Base-by-base conservation (phyloP, 2,888 invertebrate genomes). In the Amphipyra tragopoginis region DNA sequence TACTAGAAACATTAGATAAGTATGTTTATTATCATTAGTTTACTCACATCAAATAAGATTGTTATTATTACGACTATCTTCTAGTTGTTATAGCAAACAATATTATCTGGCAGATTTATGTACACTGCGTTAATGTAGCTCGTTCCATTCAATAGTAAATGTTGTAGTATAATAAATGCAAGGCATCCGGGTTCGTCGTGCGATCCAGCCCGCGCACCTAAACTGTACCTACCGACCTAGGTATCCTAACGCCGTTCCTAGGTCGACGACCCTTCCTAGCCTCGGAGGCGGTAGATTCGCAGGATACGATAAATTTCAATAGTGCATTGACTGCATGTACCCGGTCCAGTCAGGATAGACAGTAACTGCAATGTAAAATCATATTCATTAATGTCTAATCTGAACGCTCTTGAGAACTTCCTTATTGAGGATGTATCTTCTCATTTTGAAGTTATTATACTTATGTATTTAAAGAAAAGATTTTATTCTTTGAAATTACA, bases 261-360 rank as follows among this genome's bases (percentile, higher is more conserved):
- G 92, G 92, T 91, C 92, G 83, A 80, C 85, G 92, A 90, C 88
- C 93, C 89, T 79, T 78, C 83, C 82, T 82, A 86, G 89, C 83
- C 88, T 86, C 86, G 84, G 84, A 88, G 89, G 89, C 90, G 87
- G 90, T 86, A 92, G 91, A 91, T 93, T 91, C 86, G 90, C 92
- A 89, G 93, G 93, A 91, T 91, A 91, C 93, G 89, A 92, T 94
- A 93, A 93, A 93, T 93, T 94, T 93, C 92, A 93, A 93, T 92
- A 90, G 91, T 90, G 87, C 92, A 93, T 91, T 91, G 91, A 91
- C 90, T 93, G 88, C 84, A 85, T 82, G 80, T 82, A 85, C 82
- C 81, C 80, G 78, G 80, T 70, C 80, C 72, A 76, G 79, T 72
- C 80, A 70, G 80, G 80, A 86, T 82, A 84, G 83, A 84, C 83